phyloP scores from a whole-genome alignment of 2,797 vertebrate genomes.

The Liasis olivaceus region DNA sequence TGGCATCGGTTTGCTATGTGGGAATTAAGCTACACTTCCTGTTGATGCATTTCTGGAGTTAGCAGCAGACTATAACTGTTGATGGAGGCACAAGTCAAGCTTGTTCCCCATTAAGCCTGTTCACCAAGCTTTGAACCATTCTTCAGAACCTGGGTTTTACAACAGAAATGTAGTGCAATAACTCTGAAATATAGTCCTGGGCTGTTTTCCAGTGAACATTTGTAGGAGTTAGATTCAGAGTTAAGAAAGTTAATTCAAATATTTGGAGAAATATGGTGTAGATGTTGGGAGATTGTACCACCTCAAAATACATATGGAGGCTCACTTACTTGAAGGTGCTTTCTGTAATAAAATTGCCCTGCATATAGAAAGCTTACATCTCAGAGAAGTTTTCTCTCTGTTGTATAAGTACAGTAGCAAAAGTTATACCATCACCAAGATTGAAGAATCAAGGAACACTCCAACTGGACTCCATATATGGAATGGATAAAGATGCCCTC shows the following conservation, averaged over 20 bases:
- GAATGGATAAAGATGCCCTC: not conserved
- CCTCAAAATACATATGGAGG: not conserved
- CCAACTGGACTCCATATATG: not conserved
- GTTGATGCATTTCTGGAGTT: constrained; percentile 27
- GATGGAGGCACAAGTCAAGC: constrained; percentile 34
- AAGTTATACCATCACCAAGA: not conserved
- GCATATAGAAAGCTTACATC: not conserved
- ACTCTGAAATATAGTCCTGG: not conserved
- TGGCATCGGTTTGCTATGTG: constrained; percentile 75
- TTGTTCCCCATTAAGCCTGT: constrained; percentile 30
- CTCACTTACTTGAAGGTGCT: not conserved
- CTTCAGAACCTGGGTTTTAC: constrained; percentile 27
- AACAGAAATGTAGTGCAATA: not conserved
- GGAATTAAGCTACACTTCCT: constrained; percentile 70
- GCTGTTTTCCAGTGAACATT: not conserved
- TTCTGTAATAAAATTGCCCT: not conserved
- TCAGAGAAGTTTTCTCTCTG: not conserved
- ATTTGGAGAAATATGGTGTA: not conserved
- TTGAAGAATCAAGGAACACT: not conserved
- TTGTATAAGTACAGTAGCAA: not conserved
- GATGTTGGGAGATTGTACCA: not conserved
- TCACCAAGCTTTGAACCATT: constrained; percentile 22
- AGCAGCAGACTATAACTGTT: constrained; percentile 35
- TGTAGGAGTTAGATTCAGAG: not conserved
- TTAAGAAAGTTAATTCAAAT: not conserved